Evolutionary conservation across 2,888 invertebrate genomes (phyloP), one percentile per base, ranked within the genome.

Genomic region (Liodrosophila aerea): DNA sequence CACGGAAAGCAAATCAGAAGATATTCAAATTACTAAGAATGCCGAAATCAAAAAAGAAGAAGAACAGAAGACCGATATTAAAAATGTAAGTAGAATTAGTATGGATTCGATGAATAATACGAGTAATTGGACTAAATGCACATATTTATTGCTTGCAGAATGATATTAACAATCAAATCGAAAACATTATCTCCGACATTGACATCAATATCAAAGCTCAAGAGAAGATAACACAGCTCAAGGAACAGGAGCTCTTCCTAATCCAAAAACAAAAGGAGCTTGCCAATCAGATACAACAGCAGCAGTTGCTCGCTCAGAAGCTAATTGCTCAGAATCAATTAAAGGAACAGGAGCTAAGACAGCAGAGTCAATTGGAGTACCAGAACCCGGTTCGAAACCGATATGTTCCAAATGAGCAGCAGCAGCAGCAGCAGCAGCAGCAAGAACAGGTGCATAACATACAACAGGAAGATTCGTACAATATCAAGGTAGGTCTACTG

Each of bases 141-240:
- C 2, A 5, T 5, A 16, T 0, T 5, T 15, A 8, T 9, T 11
- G 27, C 12, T 58, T 51, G 30, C 60, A 80, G 74, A 57, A 54
- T 16, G 71, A 72, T 29, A 68, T 78, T 4, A 78, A 82, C 37
- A 92, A 91, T 76, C 91, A 92, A 11, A 87, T 93, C 51, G 92
- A 92, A 71, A 92, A 92, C 77, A 93, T 93, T 49, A 92, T 93
- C 70, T 92, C 92, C 27, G 92, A 92, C 88, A 91, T 93, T 81
- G 93, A 93, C 86, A 90, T 89, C 43, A 92, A 91, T 66, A 92
- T 91, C 22, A 91, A 91, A 70, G 91, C 90, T 40, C 91, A 92
- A 69, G 88, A 89, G 52, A 85, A 86, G 69, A 83, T 87, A 37
- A 59, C 80, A 0, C 61, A 72, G 16, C 67, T 87, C 0, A 86